Conservation (phyloP, 2,113 vertebrate genomes). For the Mastomys coucha region DNA sequence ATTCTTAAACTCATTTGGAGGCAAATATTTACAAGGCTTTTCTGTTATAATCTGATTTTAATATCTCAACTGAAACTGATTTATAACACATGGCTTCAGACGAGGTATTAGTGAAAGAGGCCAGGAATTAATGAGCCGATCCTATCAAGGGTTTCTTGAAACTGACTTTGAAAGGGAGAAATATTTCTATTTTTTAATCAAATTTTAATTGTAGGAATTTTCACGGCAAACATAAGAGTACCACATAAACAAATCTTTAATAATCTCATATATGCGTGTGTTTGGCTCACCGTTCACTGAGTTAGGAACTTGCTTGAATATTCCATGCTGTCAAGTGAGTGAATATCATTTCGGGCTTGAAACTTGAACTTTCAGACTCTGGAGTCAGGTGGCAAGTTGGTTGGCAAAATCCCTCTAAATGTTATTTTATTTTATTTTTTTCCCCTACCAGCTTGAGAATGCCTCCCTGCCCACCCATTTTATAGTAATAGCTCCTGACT, state of each 20-base stretch:
- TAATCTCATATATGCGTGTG: conserved; percentile 53
- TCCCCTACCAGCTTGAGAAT: neutral
- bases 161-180: conserved; percentile 84
- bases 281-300: conserved; percentile 46
- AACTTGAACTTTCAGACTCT: neutral
- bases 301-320: conserved; percentile 33
- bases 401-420: neutral
- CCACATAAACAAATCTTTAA: conserved; percentile 58
- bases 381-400: neutral
- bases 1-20: conserved; percentile 90
- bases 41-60: conserved; percentile 91
- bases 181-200: conserved; percentile 80
- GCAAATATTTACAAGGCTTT: conserved; percentile 92
- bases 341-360: neutral
- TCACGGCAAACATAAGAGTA: conserved; percentile 80
- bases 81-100: conserved; percentile 87
- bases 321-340: neutral
- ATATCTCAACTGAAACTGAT: conserved; percentile 91
- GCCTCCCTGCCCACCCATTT: no score
- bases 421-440: neutral
- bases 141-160: conserved; percentile 88
- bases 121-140: conserved; percentile 90
- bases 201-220: conserved; percentile 85
- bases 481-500: neutral
- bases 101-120: conserved; percentile 86